These are phyloP conservation scores for Stenotaenia linearis DNA, from an alignment of 2,888 invertebrate genomes.

Conservation along the genomic window DNA sequence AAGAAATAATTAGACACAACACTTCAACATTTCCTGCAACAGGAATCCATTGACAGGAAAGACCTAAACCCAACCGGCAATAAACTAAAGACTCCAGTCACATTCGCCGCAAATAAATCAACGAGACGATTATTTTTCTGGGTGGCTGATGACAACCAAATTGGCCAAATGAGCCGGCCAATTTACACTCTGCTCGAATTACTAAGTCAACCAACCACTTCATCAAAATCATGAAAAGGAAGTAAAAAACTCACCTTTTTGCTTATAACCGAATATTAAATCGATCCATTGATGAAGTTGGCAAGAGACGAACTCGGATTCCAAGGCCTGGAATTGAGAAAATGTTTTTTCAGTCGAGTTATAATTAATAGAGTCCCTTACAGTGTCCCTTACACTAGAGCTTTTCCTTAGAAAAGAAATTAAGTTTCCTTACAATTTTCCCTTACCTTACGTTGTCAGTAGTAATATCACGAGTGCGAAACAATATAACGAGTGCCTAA, in stretches of 20 bases:
- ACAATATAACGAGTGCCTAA: too few species aligned
- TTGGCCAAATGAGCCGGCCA: slow-evolving; percentile 21
- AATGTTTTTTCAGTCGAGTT: neutral
- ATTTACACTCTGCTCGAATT: neutral
- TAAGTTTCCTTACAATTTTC: too few species aligned
- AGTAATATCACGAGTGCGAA: too few species aligned
- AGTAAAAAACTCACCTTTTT: slow-evolving; percentile 69
- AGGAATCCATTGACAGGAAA: slow-evolving; percentile 1
- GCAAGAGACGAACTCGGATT: slow-evolving; percentile 98
- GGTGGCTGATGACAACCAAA: slow-evolving; percentile 14
- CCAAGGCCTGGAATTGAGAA: slow-evolving; percentile 64
- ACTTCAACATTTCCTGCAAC: neutral
- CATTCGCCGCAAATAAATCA: neutral
- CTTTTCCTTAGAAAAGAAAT: too few species aligned
- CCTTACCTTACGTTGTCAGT: too few species aligned
- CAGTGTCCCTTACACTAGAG: too few species aligned
- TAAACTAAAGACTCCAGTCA: neutral
- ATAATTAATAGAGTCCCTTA: too few species aligned
- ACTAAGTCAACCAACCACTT: too few species aligned
- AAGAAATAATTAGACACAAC: slow-evolving; percentile 8
- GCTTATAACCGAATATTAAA: slow-evolving; percentile 98
- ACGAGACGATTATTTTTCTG: neutral
- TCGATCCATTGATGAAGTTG: slow-evolving; percentile 99
- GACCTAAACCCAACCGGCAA: neutral
- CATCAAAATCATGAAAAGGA: too few species aligned